Percentiles rank a stretch among this genome's conserved stretches.
Evolutionary conservation across 2,113 vertebrate genomes (phyloP).

Genomic region (Narcine bancroftii): DNA sequence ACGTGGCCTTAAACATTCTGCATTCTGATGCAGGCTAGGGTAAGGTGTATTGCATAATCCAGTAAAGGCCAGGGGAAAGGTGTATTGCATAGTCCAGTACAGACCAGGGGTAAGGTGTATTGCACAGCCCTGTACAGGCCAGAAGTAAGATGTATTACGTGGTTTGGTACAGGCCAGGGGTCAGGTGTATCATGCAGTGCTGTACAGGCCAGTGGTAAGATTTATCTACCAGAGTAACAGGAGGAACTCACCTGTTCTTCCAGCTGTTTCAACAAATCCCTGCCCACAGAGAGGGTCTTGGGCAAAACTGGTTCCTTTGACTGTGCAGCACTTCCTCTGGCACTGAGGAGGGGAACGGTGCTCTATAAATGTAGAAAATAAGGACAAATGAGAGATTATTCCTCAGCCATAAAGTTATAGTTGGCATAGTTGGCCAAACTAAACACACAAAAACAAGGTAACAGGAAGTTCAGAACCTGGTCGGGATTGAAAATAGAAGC

Average conservation of each 20-base stretch:
- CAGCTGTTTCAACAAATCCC: neutral
- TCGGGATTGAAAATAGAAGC: slow-evolving; percentile 2
- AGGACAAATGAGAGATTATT: neutral
- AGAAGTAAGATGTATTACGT: too few species aligned
- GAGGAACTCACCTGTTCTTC: neutral
- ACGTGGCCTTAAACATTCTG: neutral
- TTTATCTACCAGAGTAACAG: neutral
- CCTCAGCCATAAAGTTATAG: neutral
- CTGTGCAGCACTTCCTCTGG: neutral
- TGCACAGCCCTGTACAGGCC: too few species aligned
- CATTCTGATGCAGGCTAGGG: too few species aligned
- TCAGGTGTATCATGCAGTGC: too few species aligned
- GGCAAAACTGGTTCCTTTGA: too few species aligned
- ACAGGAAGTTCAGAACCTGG: slow-evolving; percentile 12
- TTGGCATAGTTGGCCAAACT: neutral
- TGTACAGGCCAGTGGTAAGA: neutral
- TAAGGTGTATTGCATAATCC: too few species aligned
- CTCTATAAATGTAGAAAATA: neutral
- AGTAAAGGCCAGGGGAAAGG: too few species aligned
- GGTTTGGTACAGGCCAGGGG: too few species aligned
- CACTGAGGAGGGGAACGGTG: neutral
- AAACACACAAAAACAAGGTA: neutral
- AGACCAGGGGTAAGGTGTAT: too few species aligned
- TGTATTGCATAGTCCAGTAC: too few species aligned
- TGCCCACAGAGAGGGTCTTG: neutral